Evolutionary conservation across 2,888 invertebrate species (phyloP).

Genomic region (Congeria kusceri): DNA sequence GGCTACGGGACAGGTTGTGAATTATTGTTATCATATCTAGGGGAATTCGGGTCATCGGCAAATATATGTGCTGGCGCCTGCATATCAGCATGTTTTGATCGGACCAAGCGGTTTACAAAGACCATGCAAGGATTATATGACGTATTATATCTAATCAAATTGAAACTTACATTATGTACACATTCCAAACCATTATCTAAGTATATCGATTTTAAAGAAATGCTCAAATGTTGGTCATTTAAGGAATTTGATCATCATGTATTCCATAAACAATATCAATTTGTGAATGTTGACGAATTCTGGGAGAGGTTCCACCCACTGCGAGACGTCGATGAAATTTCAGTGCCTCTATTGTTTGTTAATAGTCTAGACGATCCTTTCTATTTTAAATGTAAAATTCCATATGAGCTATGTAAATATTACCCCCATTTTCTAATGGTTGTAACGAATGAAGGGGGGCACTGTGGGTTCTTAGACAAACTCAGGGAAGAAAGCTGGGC

Average conservation of each 20-base stretch:
- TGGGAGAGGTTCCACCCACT: slow-evolving; percentile 82
- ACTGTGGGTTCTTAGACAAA: slow-evolving; percentile 80
- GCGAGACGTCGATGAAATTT: slow-evolving; percentile 80
- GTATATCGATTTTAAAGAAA: slow-evolving; percentile 66
- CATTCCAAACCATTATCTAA: slow-evolving; percentile 71
- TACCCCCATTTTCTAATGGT: slow-evolving; percentile 81
- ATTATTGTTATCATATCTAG: slow-evolving; percentile 80
- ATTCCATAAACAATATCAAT: slow-evolving; percentile 70
- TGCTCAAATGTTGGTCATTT: slow-evolving; percentile 66
- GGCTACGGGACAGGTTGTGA: slow-evolving; percentile 79
- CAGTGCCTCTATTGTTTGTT: slow-evolving; percentile 80
- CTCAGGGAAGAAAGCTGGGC: slow-evolving; percentile 71
- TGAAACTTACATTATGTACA: slow-evolving; percentile 71
- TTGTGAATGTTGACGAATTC: slow-evolving; percentile 73
- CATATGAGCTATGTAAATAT: slow-evolving; percentile 78
- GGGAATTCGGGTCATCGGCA: slow-evolving; percentile 81
- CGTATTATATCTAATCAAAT: slow-evolving; percentile 66
- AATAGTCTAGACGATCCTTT: slow-evolving; percentile 81
- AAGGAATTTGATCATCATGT: slow-evolving; percentile 72
- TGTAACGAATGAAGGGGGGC: slow-evolving; percentile 78
- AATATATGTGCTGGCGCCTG: slow-evolving; percentile 76
- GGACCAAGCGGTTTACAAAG: slow-evolving; percentile 57
- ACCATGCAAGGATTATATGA: slow-evolving; percentile 67
- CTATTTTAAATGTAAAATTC: slow-evolving; percentile 71
- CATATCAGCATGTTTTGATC: slow-evolving; percentile 76